These are phyloP conservation scores for Nymphalis polychloros DNA, from an alignment of 2,888 invertebrate genomes.

Conservation along the genomic window DNA sequence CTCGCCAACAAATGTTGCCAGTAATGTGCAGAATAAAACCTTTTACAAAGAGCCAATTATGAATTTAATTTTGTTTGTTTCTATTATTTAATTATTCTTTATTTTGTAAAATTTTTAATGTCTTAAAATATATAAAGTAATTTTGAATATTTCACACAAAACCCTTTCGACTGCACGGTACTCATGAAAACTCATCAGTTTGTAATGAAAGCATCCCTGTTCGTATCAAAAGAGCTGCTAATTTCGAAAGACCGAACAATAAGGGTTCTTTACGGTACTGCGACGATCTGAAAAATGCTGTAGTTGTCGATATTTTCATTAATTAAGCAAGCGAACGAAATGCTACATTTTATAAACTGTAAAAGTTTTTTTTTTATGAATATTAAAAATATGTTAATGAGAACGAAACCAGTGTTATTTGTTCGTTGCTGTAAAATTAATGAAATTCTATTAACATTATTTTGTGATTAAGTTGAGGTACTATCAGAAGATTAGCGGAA, in stretches of 20 bases:
- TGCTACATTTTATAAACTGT: too few relatives aligned
- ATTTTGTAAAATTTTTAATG: too few relatives aligned
- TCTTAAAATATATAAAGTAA: background rate
- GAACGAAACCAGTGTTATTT: too few relatives aligned
- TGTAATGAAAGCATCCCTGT: constrained; percentile 23
- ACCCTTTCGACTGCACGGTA: constrained; percentile 14
- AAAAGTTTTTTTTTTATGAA: too few relatives aligned
- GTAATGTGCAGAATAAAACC: constrained; percentile 12
- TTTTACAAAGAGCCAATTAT: constrained; percentile 14
- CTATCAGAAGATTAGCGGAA: too few relatives aligned
- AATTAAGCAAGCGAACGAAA: too few relatives aligned
- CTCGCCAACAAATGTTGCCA: constrained; percentile 11
- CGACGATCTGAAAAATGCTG: background rate
- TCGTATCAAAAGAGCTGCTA: constrained; percentile 26
- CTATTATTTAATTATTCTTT: background rate
- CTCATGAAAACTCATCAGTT: constrained; percentile 20
- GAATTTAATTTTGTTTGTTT: constrained; percentile 15
- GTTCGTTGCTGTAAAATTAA: too few relatives aligned
- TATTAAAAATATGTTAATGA: too few relatives aligned
- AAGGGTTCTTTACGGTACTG: background rate
- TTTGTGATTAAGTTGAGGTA: too few relatives aligned
- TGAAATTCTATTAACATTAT: too few relatives aligned
- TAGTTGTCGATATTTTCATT: too few relatives aligned
- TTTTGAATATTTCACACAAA: background rate
- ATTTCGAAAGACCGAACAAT: constrained; percentile 26